Conservation (phyloP, 2,888 invertebrate species). For the Ommatoiulus sabulosus region DNA sequence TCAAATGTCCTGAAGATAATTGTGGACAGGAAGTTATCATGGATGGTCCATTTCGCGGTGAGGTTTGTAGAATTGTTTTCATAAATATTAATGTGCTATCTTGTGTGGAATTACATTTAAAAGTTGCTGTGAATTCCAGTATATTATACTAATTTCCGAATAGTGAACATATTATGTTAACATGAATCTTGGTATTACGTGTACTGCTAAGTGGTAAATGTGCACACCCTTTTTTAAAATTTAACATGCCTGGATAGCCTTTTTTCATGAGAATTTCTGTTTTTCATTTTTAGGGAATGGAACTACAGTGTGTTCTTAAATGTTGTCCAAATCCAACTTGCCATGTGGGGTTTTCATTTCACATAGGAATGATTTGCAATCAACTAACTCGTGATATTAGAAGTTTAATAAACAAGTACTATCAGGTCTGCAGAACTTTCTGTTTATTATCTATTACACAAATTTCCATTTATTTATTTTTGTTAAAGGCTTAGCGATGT, state of each 20-base stretch:
- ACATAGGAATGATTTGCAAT: constrained; percentile 79
- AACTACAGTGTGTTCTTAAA: constrained; percentile 69
- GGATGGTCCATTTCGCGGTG: constrained; percentile 67
- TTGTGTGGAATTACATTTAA: not conserved
- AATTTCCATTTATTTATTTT: constrained; percentile 39
- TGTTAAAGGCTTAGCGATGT: not conserved
- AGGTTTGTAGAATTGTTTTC: constrained; percentile 64
- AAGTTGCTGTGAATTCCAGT: no score
- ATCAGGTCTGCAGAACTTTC: constrained; percentile 70
- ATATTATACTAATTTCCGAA: no score
- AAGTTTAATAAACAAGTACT: constrained; percentile 78
- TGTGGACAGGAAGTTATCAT: constrained; percentile 70
- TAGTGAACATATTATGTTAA: no score
- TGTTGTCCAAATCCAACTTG: constrained; percentile 82
- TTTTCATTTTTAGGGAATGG: constrained; percentile 63
- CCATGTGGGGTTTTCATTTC: constrained; percentile 74
- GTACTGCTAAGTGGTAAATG: no score
- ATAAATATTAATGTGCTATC: not conserved
- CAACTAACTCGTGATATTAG: constrained; percentile 78
- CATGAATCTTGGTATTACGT: no score
- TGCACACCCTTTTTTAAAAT: not conserved
- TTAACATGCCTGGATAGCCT: not conserved
- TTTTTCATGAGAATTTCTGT: not conserved
- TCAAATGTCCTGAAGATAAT: constrained; percentile 70
- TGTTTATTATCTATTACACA: not conserved